Conservation (phyloP, 2,113 vertebrate genomes). For the Prietella phreatophila region DNA sequence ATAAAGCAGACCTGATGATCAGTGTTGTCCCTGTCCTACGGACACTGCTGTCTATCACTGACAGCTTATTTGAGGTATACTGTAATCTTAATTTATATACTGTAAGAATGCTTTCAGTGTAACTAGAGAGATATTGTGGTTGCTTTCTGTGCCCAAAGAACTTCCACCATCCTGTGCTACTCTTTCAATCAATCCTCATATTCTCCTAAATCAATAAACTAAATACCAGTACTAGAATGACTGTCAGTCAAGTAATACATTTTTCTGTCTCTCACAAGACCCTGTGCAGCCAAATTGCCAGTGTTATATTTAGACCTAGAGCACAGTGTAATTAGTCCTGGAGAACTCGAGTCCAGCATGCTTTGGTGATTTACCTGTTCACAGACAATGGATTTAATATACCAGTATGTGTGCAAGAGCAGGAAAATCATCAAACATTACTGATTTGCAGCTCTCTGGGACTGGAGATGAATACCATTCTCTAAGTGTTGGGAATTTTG, state of each 20-base stretch:
- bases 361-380: background rate
- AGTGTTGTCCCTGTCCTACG: background rate
- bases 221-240: background rate
- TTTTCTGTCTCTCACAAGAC: background rate
- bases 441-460: background rate
- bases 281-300: background rate
- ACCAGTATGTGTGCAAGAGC: background rate
- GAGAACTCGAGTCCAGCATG: background rate
- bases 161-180: constrained; percentile 19
- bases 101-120: background rate
- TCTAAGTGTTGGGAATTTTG: background rate
- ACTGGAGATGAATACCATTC: background rate
- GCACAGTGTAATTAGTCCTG: background rate
- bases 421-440: background rate
- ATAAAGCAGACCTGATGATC: background rate
- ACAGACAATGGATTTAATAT: background rate
- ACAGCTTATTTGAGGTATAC: background rate
- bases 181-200: background rate
- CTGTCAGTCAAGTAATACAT: background rate
- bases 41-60: background rate
- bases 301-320: background rate
- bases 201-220: background rate
- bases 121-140: background rate
- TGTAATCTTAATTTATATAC: background rate
- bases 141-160: constrained; percentile 13